Evolutionary conservation across 2,113 vertebrate genomes (phyloP).

Genomic region (Pyrgilauda ruficollis): DNA sequence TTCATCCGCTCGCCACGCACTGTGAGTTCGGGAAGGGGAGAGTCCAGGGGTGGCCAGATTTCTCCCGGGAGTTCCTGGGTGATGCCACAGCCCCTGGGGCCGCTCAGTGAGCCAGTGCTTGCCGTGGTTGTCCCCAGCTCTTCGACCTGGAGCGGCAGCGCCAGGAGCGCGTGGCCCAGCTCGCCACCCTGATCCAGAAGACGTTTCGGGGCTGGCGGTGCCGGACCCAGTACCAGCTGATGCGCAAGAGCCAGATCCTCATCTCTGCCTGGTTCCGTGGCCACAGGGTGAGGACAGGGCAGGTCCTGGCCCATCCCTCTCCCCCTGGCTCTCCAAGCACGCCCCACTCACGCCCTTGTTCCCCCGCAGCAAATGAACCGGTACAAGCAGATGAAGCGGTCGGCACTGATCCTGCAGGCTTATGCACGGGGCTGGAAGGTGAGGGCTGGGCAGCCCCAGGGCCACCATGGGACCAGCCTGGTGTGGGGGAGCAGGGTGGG

Average conservation of each 20-base stretch:
- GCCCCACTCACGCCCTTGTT: not conserved
- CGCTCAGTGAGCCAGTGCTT: rapidly evolving
- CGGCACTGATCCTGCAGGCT: conserved; percentile 66
- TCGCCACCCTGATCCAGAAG: conserved; percentile 77
- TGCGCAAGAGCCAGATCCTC: conserved; percentile 80
- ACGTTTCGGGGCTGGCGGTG: conserved; percentile 73
- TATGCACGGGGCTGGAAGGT: conserved; percentile 79
- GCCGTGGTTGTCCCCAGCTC: conserved; percentile 47
- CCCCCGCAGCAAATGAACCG: conserved; percentile 69
- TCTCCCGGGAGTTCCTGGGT: rapidly evolving
- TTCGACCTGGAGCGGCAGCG: conserved; percentile 74
- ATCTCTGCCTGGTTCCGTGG: conserved; percentile 79
- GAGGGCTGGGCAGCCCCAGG: not conserved
- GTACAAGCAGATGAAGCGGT: conserved; percentile 63
- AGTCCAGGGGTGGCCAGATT: rapidly evolving
- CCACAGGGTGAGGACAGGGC: conserved; percentile 40
- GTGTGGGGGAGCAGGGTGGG: not conserved
- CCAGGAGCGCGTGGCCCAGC: conserved; percentile 48
- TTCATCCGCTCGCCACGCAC: conserved; percentile 78
- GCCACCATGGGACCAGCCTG: rapidly evolving
- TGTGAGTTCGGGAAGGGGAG: conserved; percentile 38
- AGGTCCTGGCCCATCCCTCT: not conserved
- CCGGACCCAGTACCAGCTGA: conserved; percentile 66
- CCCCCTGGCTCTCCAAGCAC: not conserved
- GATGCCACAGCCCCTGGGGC: too few species aligned